Conservation (phyloP, 1,140 invertebrate species). For the Adoxophyes honmai region DNA sequence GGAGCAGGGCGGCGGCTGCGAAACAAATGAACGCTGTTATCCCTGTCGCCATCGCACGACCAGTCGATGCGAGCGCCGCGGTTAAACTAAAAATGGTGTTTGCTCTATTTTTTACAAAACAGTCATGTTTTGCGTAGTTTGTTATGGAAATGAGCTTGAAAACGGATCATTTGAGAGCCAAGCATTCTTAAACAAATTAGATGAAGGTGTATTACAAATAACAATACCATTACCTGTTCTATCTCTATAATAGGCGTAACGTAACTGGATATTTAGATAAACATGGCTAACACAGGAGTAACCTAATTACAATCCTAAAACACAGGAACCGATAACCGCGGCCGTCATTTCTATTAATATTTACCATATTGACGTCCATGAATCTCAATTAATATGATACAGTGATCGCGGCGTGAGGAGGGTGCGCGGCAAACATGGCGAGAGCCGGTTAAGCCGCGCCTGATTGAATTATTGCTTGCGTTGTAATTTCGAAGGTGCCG, state of each 20-base stretch:
- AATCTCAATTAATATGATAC: constrained; percentile 41
- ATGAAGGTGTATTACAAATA: too few relatives aligned
- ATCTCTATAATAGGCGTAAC: too few relatives aligned
- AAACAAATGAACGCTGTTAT: constrained; percentile 14
- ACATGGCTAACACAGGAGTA: too few relatives aligned
- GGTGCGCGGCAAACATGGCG: constrained; percentile 61
- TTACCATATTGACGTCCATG: constrained; percentile 21
- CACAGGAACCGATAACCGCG: too few relatives aligned
- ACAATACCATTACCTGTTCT: too few relatives aligned
- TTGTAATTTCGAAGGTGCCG: constrained; percentile 42
- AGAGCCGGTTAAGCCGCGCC: constrained; percentile 58
- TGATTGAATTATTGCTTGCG: constrained; percentile 72
- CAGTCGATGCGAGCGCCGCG: constrained; percentile 8
- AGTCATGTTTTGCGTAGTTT: background rate
- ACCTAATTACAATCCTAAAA: too few relatives aligned
- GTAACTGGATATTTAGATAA: too few relatives aligned
- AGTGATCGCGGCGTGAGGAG: constrained; percentile 33
- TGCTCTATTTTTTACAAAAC: constrained; percentile 11
- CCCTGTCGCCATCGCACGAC: constrained; percentile 20
- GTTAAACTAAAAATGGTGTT: background rate
- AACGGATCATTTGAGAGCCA: too few relatives aligned
- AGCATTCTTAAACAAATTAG: too few relatives aligned
- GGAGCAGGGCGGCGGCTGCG: background rate
- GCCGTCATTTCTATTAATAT: background rate
- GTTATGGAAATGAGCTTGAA: background rate